Evolutionary conservation across 2,797 vertebrate genomes (phyloP).

Genomic region (Perodicticus potto): DNA sequence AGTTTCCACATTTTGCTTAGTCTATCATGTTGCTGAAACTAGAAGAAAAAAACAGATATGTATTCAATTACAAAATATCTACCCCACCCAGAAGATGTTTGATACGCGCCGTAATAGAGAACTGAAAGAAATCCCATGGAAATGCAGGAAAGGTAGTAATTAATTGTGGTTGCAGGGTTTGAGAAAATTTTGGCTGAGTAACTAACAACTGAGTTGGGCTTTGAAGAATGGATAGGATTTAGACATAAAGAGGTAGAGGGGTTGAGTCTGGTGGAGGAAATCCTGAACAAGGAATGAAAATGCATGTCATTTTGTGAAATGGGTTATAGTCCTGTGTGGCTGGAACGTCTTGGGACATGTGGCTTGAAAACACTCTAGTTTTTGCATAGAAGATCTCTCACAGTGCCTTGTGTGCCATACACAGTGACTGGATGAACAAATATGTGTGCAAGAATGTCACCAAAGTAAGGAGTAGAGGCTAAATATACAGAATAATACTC

Average conservation of each 20-base stretch:
- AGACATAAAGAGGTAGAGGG: background rate
- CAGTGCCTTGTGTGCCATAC: background rate
- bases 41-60: background rate
- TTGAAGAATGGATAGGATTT: background rate
- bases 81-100: background rate
- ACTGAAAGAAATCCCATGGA: background rate
- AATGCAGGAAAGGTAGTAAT: constrained; percentile 5
- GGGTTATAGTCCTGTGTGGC: background rate
- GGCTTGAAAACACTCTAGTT: background rate
- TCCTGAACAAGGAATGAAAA: background rate
- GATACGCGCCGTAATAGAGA: background rate
- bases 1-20: background rate
- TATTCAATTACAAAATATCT: background rate
- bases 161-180: background rate
- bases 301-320: background rate
- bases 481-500: background rate
- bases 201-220: background rate
- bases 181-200: background rate
- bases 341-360: background rate
- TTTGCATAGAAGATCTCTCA: background rate
- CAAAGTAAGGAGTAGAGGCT: background rate
- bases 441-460: background rate
- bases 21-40: background rate
- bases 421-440: background rate
- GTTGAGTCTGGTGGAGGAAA: background rate